phyloP scores from a whole-genome alignment of 2,888 invertebrate species.

The Gymnocheta viridis region DNA sequence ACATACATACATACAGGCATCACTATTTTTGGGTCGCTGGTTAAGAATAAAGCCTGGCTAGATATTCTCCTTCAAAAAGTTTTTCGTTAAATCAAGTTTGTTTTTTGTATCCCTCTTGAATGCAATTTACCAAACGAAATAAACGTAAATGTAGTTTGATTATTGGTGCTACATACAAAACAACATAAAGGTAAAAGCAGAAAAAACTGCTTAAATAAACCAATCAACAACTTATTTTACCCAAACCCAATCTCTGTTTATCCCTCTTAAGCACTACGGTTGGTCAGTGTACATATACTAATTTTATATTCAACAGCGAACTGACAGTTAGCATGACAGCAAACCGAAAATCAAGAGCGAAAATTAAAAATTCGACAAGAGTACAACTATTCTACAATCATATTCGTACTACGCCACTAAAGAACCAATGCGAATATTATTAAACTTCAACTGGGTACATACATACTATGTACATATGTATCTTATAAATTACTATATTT shows the following conservation, averaged over 20 bases:
- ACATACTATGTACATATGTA: too few relatives aligned
- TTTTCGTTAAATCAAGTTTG: conserved; percentile 12
- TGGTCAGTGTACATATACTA: conserved; percentile 64
- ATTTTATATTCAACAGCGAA: conserved; percentile 45
- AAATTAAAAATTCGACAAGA: conserved; percentile 9
- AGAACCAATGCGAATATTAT: conserved; percentile 25
- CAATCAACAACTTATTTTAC: conserved; percentile 68
- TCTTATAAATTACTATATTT: neutral
- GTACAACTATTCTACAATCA: conserved; percentile 24
- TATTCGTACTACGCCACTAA: neutral
- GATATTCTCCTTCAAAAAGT: conserved; percentile 37
- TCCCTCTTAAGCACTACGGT: conserved; percentile 60
- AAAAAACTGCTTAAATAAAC: conserved; percentile 56
- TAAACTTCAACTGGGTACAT: neutral
- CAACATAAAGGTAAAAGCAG: conserved; percentile 16
- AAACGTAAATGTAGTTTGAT: conserved; percentile 37
- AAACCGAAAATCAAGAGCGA: conserved; percentile 31
- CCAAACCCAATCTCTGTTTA: conserved; percentile 64
- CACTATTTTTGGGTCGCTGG: too few relatives aligned
- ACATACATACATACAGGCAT: neutral
- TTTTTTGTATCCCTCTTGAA: neutral
- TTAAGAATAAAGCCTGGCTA: neutral
- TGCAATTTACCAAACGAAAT: conserved; percentile 34
- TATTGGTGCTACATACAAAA: conserved; percentile 37
- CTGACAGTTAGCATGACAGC: conserved; percentile 64